Evolutionary conservation across 2,113 vertebrate genomes (phyloP).

Genomic region (Chaetodon trifascialis): DNA sequence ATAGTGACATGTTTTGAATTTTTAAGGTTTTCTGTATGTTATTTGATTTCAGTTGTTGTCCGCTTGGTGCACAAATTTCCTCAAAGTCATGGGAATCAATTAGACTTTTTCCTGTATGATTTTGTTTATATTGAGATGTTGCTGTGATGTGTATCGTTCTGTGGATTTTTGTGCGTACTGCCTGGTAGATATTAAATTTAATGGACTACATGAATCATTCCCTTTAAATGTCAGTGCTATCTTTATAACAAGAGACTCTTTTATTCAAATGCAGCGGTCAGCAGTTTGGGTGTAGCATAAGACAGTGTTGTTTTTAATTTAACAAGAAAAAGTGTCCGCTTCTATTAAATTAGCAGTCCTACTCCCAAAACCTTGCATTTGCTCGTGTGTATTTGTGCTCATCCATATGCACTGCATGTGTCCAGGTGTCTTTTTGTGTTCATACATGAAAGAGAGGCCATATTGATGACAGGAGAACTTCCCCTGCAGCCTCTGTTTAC

Average conservation of each 20-base stretch:
- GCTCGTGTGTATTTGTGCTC: not conserved
- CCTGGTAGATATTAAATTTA: not conserved
- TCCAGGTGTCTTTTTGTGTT: conserved; percentile 8
- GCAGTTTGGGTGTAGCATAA: not conserved
- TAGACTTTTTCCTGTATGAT: not conserved
- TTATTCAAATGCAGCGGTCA: not conserved
- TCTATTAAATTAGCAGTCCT: not conserved
- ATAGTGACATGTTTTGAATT: not conserved
- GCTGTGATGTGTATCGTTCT: not conserved
- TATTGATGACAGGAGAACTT: conserved; percentile 28
- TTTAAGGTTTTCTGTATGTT: not conserved
- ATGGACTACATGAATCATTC: conserved; percentile 10
- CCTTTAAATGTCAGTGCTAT: conserved; percentile 19
- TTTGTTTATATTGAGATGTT: not conserved
- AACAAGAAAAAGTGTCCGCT: not conserved
- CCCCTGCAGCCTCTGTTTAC: conserved; percentile 38
- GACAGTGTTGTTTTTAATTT: not conserved
- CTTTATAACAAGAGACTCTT: not conserved
- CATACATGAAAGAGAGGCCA: conserved; percentile 1
- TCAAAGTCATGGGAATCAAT: not conserved
- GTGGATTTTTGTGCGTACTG: not conserved
- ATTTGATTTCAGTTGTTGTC: not conserved
- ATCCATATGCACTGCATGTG: not conserved
- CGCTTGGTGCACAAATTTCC: not conserved
- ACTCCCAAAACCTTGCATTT: not conserved